Evolutionary conservation across 2,888 invertebrate species (phyloP).

Genomic region (Xestia xanthographa): DNA sequence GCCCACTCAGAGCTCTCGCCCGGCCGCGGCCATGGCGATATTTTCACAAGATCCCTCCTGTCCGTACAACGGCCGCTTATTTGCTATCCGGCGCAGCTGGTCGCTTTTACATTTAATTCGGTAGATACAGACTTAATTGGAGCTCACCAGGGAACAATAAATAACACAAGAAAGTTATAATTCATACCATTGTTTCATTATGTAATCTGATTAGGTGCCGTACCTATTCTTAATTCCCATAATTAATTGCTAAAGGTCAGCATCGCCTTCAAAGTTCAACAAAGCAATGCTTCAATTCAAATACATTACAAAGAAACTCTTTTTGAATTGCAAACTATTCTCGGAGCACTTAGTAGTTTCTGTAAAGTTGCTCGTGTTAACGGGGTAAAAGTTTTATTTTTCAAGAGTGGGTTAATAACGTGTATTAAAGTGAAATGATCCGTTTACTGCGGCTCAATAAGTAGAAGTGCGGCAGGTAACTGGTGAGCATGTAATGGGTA

Average conservation of each 20-base stretch:
- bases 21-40: constrained; percentile 63
- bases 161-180: constrained; percentile 69
- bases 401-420: constrained; percentile 51
- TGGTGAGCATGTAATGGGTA: constrained; percentile 66
- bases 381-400: constrained; percentile 46
- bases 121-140: constrained; percentile 69
- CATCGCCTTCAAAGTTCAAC: constrained; percentile 39
- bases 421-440: constrained; percentile 62
- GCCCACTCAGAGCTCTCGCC: constrained; percentile 53
- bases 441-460: constrained; percentile 49
- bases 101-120: constrained; percentile 65
- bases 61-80: constrained; percentile 57
- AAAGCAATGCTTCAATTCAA: constrained; percentile 39
- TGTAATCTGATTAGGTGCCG: constrained; percentile 48
- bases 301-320: constrained; percentile 47
- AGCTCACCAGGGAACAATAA: constrained; percentile 66
- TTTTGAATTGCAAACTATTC: constrained; percentile 49
- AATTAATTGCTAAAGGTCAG: constrained; percentile 48
- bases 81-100: constrained; percentile 69
- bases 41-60: constrained; percentile 68
- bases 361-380: constrained; percentile 47
- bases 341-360: constrained; percentile 54
- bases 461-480: constrained; percentile 55
- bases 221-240: constrained; percentile 39
- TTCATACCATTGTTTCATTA: constrained; percentile 60